Evolutionary conservation across 2,113 vertebrate species (phyloP).

Genomic region (Crotalus horridus): DNA sequence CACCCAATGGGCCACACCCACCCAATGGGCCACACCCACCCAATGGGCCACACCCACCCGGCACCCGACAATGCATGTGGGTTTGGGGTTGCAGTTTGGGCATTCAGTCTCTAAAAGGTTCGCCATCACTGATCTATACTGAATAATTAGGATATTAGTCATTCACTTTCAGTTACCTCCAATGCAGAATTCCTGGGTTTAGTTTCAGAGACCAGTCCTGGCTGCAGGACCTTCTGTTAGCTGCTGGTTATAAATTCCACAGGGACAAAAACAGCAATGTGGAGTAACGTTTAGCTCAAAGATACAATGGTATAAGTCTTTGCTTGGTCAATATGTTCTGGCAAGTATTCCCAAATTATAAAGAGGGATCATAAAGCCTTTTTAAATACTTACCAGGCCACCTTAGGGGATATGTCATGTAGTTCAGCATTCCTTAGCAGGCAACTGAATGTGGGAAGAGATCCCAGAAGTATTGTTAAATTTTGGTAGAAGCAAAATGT

Average conservation of each 20-base stretch:
- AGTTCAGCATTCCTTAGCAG: not conserved
- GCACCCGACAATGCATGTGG: too few relatives aligned
- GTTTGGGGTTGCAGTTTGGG: too few relatives aligned
- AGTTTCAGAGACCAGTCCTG: not conserved
- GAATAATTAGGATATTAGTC: not conserved
- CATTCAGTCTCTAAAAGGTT: too few relatives aligned
- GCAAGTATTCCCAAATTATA: not conserved
- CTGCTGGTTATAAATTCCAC: not conserved
- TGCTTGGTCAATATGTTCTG: not conserved
- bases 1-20: too few relatives aligned
- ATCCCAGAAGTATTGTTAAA: not conserved
- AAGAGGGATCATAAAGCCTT: not conserved
- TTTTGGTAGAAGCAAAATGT: not conserved
- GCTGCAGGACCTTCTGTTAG: not conserved
- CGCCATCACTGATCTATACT: not conserved
- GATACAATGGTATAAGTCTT: not conserved
- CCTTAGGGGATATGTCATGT: not conserved
- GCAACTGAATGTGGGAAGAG: not conserved
- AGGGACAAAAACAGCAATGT: not conserved
- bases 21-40: too few relatives aligned
- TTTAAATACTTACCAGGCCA: not conserved
- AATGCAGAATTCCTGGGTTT: not conserved
- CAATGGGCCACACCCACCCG: too few relatives aligned
- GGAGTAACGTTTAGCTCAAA: not conserved
- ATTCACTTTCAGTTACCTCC: not conserved